A percentile compares a stretch with the other conserved stretches of the same genome.
phyloP scores from a whole-genome alignment of 2,888 invertebrate genomes.

The Volucella inflata region DNA sequence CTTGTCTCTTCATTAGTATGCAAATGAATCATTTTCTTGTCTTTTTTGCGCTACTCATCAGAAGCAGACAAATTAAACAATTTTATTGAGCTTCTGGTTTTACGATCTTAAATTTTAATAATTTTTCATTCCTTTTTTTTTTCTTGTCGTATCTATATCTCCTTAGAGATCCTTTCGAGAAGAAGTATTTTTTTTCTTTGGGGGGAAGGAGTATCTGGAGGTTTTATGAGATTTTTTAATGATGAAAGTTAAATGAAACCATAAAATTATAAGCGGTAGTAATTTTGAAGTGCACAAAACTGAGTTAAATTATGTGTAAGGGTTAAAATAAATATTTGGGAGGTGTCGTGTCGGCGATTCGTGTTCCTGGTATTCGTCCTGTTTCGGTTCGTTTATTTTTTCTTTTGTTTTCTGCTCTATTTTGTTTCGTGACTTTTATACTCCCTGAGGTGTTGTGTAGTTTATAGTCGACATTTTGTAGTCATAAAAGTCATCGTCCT shows the following conservation, averaged over 20 bases:
- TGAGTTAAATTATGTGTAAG: slow-evolving; percentile 75
- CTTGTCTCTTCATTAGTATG: slow-evolving; percentile 60
- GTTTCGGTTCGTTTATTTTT: slow-evolving; percentile 3
- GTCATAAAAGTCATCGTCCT: slow-evolving; percentile 50
- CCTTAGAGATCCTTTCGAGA: slow-evolving; percentile 11
- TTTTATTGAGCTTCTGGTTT: slow-evolving; percentile 70
- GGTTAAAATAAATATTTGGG: slow-evolving; percentile 74
- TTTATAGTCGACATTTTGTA: slow-evolving; percentile 38
- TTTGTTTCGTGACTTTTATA: slow-evolving; percentile 34
- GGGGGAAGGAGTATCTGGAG: not conserved
- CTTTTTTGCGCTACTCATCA: slow-evolving; percentile 36
- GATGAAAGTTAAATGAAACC: slow-evolving; percentile 74
- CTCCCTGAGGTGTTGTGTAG: slow-evolving; percentile 69
- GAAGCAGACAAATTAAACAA: slow-evolving; percentile 74
- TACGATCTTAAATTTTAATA: slow-evolving; percentile 69
- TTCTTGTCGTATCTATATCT: slow-evolving; percentile 21
- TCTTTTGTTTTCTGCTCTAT: not conserved
- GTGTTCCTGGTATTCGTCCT: no score
- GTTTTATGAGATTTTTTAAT: slow-evolving; percentile 72
- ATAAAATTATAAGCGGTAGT: slow-evolving; percentile 76
- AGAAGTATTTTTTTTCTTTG: slow-evolving; percentile 57
- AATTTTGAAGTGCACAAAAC: slow-evolving; percentile 62
- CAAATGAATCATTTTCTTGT: slow-evolving; percentile 49
- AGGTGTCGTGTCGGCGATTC: slow-evolving; percentile 10
- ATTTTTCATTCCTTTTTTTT: slow-evolving; percentile 48